Base-by-base conservation (phyloP, 2,113 vertebrate genomes). In the Crotophaga sulcirostris region DNA sequence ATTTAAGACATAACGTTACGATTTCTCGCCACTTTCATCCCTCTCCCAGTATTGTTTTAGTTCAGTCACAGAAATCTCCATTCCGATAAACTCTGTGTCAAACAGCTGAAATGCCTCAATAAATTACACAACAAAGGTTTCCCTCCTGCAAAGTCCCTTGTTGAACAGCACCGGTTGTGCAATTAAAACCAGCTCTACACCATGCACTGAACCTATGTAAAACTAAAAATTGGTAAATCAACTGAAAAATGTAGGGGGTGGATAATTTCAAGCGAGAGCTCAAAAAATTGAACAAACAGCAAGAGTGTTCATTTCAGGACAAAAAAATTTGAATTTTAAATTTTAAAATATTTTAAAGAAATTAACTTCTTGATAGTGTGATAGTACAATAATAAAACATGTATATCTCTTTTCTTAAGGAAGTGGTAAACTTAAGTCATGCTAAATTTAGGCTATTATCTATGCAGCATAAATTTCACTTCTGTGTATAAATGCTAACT, bases 361-460 rank as follows among this genome's bases (percentile, higher is more conserved):
- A 98, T 97, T 96, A 97, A 96, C 95, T 98, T 97, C 94, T 98
- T 98, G 96, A 97, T 98, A 96, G 95, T 77, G 90, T 94, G 94
- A 97, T 97, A 96, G 86, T 89, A 62, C 96, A 97, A 97, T 95
- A 97, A 97, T 96, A 97, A 95, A 96, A 94, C 85, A 84, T 94
- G 87, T 94, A 96, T 97, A 93, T 96, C 82, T 96, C 80, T 92
- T 94, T 97, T 97, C 96, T 94, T 97, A 98, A 98, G 98, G 98
- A 98, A 98, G 98, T 98, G 98, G 98, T 98, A 98, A 98, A 98
- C 97, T 98, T 98, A 98, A 98, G 97, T 97, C 97, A 97, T 97
- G 98, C 98, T 98, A 98, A 98, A 98, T 98, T 98, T 98, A 98
- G 98, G 97, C 96, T 98, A 98, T 98, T 98, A 98, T 98, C 98